Conservation (phyloP, 2,113 vertebrate species). For the Scytalopus superciliaris region DNA sequence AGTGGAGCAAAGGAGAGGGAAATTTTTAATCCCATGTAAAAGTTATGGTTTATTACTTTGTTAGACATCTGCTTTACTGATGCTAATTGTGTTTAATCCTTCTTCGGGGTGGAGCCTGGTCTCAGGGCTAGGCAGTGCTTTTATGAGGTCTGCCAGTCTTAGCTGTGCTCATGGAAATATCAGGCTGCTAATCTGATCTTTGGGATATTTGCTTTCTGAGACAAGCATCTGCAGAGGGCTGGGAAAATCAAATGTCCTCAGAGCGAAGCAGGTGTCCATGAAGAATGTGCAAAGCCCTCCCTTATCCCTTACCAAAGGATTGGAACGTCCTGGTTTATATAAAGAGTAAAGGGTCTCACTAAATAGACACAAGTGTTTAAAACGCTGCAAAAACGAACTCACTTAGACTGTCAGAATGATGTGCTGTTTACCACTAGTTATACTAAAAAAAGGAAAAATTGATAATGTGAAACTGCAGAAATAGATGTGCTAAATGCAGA, state of each 20-base stretch:
- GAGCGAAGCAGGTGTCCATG: neutral
- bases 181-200: constrained; percentile 30
- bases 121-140: neutral
- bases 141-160: constrained; percentile 5
- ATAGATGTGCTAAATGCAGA: neutral
- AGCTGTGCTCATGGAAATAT: neutral
- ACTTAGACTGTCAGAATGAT: neutral
- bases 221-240: neutral
- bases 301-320: neutral
- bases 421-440: neutral
- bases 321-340: neutral
- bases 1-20: neutral
- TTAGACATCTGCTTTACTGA: constrained; percentile 38
- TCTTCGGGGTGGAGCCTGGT: neutral
- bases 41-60: constrained; percentile 34
- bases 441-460: neutral
- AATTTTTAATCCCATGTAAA: neutral
- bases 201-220: constrained; percentile 7
- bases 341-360: neutral
- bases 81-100: constrained; percentile 58
- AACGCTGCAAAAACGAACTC: neutral
- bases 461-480: neutral
- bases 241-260: neutral
- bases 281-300: neutral
- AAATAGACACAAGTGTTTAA: neutral